Evolutionary conservation across 2,797 vertebrate species (phyloP).

Genomic region (Aulostomus chinensis): DNA sequence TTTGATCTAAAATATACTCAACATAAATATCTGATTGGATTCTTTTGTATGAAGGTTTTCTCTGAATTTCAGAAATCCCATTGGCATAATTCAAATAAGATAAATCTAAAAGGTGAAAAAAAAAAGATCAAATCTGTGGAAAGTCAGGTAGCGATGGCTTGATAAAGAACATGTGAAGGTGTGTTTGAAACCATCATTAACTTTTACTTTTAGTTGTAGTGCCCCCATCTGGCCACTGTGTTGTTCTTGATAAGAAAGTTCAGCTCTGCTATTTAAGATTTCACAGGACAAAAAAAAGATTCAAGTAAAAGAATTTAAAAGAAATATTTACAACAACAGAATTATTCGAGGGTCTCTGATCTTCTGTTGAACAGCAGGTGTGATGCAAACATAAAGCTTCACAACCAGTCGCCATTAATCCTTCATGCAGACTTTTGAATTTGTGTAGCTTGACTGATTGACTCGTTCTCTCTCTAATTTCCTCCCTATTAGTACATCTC

Average conservation of each 20-base stretch:
- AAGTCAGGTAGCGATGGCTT: too few species aligned
- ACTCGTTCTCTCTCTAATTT: conserved; percentile 35
- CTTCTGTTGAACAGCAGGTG: too few species aligned
- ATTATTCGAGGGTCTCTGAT: too few species aligned
- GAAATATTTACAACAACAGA: too few species aligned
- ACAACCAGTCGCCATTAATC: conserved; percentile 26
- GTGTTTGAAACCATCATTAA: conserved; percentile 18
- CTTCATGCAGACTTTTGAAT: conserved; percentile 4
- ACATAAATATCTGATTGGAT: too few species aligned
- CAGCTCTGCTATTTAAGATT: neutral
- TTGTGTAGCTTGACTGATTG: conserved; percentile 42
- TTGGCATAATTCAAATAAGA: too few species aligned
- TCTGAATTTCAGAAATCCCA: too few species aligned
- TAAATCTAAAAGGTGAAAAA: too few species aligned
- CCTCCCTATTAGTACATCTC: conserved; percentile 35
- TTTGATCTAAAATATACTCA: too few species aligned
- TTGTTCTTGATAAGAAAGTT: conserved; percentile 19
- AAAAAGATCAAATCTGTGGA: too few species aligned
- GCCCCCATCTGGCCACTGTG: conserved; percentile 51
- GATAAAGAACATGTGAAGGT: conserved; percentile 1
- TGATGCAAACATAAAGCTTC: conserved; percentile 1
- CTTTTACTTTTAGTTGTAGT: conserved; percentile 52
- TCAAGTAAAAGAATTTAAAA: too few species aligned
- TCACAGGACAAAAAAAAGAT: neutral
- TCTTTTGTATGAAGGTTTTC: too few species aligned